phyloP scores from a whole-genome alignment of 2,888 invertebrate species.

The Trimorus sp. region DNA sequence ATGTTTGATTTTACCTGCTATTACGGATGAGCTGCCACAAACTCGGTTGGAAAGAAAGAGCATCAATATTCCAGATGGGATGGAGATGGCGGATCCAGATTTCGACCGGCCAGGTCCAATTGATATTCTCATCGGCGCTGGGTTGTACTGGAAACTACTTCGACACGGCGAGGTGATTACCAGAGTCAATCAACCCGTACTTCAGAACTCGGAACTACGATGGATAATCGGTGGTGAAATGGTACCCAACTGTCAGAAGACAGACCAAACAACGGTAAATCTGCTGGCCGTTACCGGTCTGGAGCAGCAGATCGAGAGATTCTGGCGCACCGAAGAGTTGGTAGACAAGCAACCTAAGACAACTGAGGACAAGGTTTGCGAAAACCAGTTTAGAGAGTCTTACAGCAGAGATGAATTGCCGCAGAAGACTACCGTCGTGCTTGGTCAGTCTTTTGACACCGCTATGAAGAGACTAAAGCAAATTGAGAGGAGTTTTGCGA shows the following conservation, averaged over 20 bases:
- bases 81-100: constrained; percentile 25
- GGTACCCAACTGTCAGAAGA: constrained; percentile 2
- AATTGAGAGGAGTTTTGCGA: constrained; percentile 8
- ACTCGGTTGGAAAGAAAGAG: constrained; percentile 2
- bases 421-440: neutral
- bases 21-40: constrained; percentile 16
- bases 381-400: constrained; percentile 37
- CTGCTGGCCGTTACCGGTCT: neutral
- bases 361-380: constrained; percentile 9
- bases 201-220: constrained; percentile 23
- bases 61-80: neutral
- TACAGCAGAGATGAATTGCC: constrained; percentile 18
- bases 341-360: neutral
- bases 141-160: constrained; percentile 30
- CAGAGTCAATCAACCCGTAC: constrained; percentile 6
- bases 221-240: constrained; percentile 34
- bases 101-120: constrained; percentile 18
- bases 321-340: constrained; percentile 7
- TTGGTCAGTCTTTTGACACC: neutral
- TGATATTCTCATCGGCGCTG: constrained; percentile 22
- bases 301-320: constrained; percentile 1
- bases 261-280: neutral
- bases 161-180: constrained; percentile 12
- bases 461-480: constrained; percentile 2
- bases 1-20: neutral